phyloP scores from a whole-genome alignment of 2,113 vertebrate genomes.

The Lepidiolamprologus cunningtoni region DNA sequence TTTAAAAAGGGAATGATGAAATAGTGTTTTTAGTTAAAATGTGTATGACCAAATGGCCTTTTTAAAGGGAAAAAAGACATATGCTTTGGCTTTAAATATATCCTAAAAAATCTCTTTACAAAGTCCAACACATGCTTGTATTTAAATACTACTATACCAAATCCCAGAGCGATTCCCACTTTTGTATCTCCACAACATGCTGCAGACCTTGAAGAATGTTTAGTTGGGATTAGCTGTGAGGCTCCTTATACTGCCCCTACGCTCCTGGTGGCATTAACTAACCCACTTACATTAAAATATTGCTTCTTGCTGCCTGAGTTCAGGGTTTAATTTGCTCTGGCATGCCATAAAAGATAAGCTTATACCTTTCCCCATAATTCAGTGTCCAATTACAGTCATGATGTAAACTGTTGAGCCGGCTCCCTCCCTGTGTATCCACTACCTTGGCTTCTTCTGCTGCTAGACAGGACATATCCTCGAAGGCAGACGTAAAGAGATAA shows the following conservation, averaged over 20 bases:
- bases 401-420: not conserved
- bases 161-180: not conserved
- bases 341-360: slow-evolving; percentile 16
- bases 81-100: not conserved
- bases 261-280: not conserved
- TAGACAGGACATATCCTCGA: not conserved
- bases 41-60: not conserved
- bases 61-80: not conserved
- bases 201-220: not conserved
- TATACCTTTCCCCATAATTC: not conserved
- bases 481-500: not conserved
- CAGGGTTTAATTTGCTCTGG: slow-evolving; percentile 20
- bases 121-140: not conserved
- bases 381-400: slow-evolving; percentile 16
- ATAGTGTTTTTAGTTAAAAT: not conserved
- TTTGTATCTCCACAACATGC: not conserved
- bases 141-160: not conserved
- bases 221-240: not conserved
- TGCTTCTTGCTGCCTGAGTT: not conserved
- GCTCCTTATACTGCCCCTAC: not conserved
- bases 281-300: slow-evolving; percentile 18
- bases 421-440: not conserved
- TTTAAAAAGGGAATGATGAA: not conserved
- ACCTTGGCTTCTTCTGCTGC: not conserved
- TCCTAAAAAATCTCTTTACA: not conserved